Evolutionary conservation across 2,888 invertebrate genomes (phyloP).

Genomic region (Atethmia centrago): DNA sequence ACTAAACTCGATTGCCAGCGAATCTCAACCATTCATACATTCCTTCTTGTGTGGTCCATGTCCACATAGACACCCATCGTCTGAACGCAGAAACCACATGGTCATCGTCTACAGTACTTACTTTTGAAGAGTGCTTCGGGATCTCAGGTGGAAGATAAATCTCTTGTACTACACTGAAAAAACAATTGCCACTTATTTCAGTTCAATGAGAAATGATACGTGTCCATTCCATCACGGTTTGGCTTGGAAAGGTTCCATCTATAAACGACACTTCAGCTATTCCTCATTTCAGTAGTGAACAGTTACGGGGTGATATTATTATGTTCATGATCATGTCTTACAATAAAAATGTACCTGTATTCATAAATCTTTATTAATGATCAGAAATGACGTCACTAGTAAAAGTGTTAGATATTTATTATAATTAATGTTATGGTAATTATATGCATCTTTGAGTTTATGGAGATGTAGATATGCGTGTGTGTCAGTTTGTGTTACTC

Average conservation of each 20-base stretch:
- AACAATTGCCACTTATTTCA: not conserved
- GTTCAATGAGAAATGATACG: not conserved
- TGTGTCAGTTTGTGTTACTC: conserved; percentile 5
- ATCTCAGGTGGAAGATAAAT: not conserved
- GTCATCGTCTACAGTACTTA: not conserved
- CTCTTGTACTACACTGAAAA: not conserved
- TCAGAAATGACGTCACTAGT: conserved; percentile 47
- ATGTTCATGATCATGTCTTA: not conserved
- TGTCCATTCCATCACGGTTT: too few species aligned
- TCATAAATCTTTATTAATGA: conserved; percentile 16
- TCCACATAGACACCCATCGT: not conserved
- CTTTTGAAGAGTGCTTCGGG: not conserved
- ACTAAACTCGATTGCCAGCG: not conserved
- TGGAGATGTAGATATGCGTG: conserved; percentile 18
- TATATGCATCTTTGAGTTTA: conserved; percentile 27
- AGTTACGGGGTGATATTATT: not conserved
- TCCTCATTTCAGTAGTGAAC: not conserved
- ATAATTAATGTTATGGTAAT: conserved; percentile 47
- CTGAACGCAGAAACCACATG: too few species aligned
- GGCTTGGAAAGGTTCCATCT: not conserved
- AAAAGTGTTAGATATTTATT: conserved; percentile 51
- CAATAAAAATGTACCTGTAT: not conserved
- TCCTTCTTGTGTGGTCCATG: not conserved
- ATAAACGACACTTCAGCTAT: not conserved
- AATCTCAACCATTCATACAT: not conserved